phyloP scores from a whole-genome alignment of 2,888 invertebrate species.

The Sinhomidia bicolor region DNA sequence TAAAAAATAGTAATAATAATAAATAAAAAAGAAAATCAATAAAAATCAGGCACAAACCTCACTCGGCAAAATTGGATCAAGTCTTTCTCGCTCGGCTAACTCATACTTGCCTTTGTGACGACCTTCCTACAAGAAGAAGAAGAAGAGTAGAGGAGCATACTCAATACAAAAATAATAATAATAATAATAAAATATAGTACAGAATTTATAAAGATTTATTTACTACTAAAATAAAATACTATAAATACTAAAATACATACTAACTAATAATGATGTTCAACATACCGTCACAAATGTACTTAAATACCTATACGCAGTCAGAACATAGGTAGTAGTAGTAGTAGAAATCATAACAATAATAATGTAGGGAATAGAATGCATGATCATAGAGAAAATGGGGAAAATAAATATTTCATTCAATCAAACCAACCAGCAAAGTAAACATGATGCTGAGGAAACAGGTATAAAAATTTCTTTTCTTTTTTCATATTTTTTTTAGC shows the following conservation, averaged over 20 bases:
- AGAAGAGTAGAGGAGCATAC: background rate
- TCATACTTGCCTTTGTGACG: conserved; percentile 80
- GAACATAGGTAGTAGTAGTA: too few relatives aligned
- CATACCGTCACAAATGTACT: background rate
- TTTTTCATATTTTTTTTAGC: background rate
- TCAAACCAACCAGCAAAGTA: conserved; percentile 13
- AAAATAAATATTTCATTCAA: conserved; percentile 9
- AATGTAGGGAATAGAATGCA: too few relatives aligned
- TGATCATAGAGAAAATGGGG: background rate
- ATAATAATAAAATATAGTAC: background rate
- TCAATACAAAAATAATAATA: background rate
- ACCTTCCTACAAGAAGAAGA: conserved; percentile 78
- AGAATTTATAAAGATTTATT: background rate
- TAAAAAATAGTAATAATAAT: background rate
- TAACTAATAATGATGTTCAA: background rate
- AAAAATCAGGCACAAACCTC: conserved; percentile 79
- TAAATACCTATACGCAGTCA: too few relatives aligned
- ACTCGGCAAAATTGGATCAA: conserved; percentile 79
- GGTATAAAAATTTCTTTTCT: background rate
- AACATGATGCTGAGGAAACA: background rate
- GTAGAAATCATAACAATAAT: too few relatives aligned
- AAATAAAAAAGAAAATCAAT: conserved; percentile 63
- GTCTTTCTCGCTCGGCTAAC: conserved; percentile 80
- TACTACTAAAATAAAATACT: too few relatives aligned
- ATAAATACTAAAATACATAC: too few relatives aligned